Evolutionary conservation across 2,888 invertebrate genomes (phyloP), one percentile per base, ranked within the genome.

Genomic region (Stenoptilia bipunctidactyla): DNA sequence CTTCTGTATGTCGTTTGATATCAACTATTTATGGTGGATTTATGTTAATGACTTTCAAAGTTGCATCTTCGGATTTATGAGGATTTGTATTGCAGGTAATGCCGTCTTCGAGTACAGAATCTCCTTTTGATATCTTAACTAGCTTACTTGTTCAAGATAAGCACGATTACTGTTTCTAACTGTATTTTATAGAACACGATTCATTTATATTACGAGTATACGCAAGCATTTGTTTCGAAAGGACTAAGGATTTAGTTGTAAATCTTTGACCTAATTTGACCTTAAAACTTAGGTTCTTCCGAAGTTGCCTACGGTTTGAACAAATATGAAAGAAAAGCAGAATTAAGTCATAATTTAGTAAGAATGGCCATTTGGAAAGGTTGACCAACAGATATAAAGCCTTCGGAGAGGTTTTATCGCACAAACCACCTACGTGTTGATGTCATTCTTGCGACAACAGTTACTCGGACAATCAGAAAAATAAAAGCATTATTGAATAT

Each of bases 331-430:
- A 58, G 64, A 67, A 60, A 66, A 56, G 55, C 64, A 55, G 62
- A 77, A 80, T 82, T 79, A 77, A 82, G 79, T 72, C 72, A 80
- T 79, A 76, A 74, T 62, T 79, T 77, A 72, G 67, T 20, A 58
- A 63, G 66, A 59, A 67, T 73, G 65, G 66, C 56, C 53, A 59
- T 72, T 76, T 70, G 67, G 69, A 69, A 75, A 74, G 63, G 60
- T 65, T 62, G 61, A 58, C 65, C 65, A 66, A 62, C 60, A 56
- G 53, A 34, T 12, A 50, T 54, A 60, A 58, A 53, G 60, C 55
- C 55, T 56, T 53, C 61, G 52, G 55, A 60, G 51, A 50, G 54
- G 55, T 67, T 72, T 74, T 73, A 74, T 70, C 67, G 61, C 60
- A 52, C 48, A 43, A 55, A 48, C 69, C 77, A 69, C 80, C 82